These are phyloP conservation scores for Montipora capricornis DNA, from an alignment of 64 coral and sea anemone genomes.

Conservation along the genomic window DNA sequence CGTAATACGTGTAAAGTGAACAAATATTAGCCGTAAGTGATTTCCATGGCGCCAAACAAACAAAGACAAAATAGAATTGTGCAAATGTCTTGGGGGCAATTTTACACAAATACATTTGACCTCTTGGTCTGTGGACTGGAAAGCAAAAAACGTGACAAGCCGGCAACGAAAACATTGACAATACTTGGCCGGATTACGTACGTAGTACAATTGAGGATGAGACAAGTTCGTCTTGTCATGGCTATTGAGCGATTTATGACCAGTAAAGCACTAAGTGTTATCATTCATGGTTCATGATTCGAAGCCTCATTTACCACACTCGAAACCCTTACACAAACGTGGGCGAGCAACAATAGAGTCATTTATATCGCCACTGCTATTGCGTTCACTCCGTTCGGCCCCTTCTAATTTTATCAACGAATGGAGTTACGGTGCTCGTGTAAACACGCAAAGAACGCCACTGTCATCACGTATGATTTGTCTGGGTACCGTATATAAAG, in stretches of 20 bases:
- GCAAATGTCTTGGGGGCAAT: background rate
- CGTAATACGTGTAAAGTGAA: background rate
- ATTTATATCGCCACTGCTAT: background rate
- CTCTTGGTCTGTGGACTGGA: background rate
- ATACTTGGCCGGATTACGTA: background rate
- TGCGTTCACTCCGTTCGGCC: background rate
- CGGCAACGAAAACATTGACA: background rate
- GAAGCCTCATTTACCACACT: background rate
- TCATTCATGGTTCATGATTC: background rate
- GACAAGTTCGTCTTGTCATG: background rate
- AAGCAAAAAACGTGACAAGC: background rate
- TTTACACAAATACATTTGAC: background rate
- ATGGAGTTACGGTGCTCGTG: background rate
- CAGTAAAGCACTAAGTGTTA: background rate
- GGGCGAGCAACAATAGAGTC: background rate
- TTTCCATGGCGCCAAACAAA: background rate
- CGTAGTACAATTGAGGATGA: background rate
- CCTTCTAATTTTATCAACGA: background rate
- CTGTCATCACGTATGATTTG: background rate
- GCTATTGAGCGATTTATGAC: background rate
- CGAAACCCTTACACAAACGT: background rate
- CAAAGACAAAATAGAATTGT: background rate
- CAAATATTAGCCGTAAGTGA: background rate
- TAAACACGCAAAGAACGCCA: background rate
- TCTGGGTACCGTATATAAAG: background rate